These are phyloP conservation scores for Butorides virescens DNA, from an alignment of 2,113 vertebrate genomes.

Conservation along the genomic window DNA sequence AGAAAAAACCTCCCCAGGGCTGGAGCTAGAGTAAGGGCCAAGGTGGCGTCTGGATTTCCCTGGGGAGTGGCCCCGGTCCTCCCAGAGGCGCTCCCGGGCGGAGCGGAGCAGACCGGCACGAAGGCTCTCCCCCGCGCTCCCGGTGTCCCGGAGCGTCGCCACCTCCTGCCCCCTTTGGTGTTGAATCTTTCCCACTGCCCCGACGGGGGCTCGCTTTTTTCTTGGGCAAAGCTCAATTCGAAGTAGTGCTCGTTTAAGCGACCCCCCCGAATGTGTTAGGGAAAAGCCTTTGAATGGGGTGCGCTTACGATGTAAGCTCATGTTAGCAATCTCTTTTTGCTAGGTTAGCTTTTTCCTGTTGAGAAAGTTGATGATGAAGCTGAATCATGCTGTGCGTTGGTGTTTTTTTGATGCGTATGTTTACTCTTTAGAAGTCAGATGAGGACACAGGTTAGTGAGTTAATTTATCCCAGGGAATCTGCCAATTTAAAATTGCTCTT, in stretches of 20 bases:
- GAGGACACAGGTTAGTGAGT: background rate
- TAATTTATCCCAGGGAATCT: background rate
- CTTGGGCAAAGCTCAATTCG: accelerated
- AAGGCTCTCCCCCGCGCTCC: background rate
- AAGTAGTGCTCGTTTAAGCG: background rate
- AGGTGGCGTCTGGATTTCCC: background rate
- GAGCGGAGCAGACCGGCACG: too few relatives aligned
- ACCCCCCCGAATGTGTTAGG: accelerated
- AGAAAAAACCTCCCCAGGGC: too few relatives aligned
- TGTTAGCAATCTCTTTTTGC: background rate
- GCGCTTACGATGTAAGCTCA: background rate
- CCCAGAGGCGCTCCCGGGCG: background rate
- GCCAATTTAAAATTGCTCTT: background rate
- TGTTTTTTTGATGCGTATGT: accelerated
- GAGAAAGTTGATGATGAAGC: background rate
- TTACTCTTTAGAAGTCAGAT: background rate
- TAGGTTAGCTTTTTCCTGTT: background rate
- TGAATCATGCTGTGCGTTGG: background rate
- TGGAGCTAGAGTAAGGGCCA: background rate
- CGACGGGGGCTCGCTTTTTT: too few relatives aligned
- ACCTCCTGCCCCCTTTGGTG: background rate
- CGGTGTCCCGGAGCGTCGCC: too few relatives aligned
- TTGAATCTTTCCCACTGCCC: background rate
- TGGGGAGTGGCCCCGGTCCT: background rate
- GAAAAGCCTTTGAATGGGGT: background rate